phyloP scores from a whole-genome alignment of 30 jellyfish, hydroid and myxozoan species.

The Turritopsis rubra region DNA sequence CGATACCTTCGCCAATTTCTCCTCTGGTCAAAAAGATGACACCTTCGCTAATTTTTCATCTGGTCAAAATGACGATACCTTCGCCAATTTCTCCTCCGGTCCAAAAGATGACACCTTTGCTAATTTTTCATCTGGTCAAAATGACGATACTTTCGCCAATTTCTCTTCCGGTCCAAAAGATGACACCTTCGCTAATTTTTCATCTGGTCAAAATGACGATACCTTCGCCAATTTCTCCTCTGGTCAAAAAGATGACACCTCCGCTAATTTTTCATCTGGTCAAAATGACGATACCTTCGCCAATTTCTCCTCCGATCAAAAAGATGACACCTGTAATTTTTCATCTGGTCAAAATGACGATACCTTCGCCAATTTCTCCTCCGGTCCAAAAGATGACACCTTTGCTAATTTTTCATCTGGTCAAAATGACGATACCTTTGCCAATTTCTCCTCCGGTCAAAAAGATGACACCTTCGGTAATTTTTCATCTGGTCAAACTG shows the following conservation, averaged over 20 bases:
- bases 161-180: not conserved
- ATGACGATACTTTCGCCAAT: not conserved
- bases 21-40: not conserved
- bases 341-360: not conserved
- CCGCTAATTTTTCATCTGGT: not conserved
- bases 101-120: not conserved
- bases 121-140: not conserved
- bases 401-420: not conserved
- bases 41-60: not conserved
- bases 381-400: not conserved
- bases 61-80: not conserved
- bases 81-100: not conserved
- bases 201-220: not conserved
- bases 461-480: not conserved
- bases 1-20: not conserved
- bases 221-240: not conserved
- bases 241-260: not conserved
- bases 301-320: not conserved
- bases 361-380: not conserved
- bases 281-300: not conserved
- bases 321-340: not conserved
- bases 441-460: not conserved
- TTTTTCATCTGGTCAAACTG: not conserved
- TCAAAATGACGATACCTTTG: not conserved
- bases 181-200: not conserved